Conservation (phyloP, 2,113 vertebrate species). For the Eulacestoma nigropectus region DNA sequence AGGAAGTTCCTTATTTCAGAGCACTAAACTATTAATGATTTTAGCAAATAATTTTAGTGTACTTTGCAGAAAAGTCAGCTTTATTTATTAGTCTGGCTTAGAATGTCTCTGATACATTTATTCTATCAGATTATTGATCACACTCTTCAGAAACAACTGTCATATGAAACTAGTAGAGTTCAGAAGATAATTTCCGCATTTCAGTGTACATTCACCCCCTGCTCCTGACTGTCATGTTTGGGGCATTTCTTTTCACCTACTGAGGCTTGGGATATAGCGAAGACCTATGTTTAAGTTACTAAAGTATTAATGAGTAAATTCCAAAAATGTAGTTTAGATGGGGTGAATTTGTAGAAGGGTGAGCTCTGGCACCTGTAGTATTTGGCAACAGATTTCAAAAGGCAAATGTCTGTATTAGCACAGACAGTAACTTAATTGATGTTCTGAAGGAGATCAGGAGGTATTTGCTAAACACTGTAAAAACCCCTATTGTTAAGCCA, state of each 20-base stretch:
- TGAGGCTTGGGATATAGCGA: neutral
- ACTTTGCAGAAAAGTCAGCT: neutral
- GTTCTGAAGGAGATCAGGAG: neutral
- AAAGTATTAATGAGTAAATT: neutral
- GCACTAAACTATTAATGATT: neutral
- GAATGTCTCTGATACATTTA: neutral
- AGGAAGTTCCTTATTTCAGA: neutral
- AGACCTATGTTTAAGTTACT: neutral
- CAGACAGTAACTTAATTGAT: neutral
- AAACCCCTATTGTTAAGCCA: neutral
- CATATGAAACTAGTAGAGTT: neutral
- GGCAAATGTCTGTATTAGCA: neutral
- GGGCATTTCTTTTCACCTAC: neutral
- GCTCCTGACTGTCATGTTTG: neutral
- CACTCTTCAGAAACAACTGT: neutral
- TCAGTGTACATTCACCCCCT: rapidly evolving
- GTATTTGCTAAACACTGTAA: neutral
- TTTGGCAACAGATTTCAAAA: neutral
- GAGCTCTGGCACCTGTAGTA: neutral
- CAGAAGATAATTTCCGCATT: neutral
- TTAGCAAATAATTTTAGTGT: neutral
- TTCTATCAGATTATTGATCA: neutral
- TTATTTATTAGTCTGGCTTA: neutral
- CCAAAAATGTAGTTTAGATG: neutral
- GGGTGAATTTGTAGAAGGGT: neutral